Base-by-base conservation (phyloP, 2,888 invertebrate genomes). In the Dicranocentrus wangi region DNA sequence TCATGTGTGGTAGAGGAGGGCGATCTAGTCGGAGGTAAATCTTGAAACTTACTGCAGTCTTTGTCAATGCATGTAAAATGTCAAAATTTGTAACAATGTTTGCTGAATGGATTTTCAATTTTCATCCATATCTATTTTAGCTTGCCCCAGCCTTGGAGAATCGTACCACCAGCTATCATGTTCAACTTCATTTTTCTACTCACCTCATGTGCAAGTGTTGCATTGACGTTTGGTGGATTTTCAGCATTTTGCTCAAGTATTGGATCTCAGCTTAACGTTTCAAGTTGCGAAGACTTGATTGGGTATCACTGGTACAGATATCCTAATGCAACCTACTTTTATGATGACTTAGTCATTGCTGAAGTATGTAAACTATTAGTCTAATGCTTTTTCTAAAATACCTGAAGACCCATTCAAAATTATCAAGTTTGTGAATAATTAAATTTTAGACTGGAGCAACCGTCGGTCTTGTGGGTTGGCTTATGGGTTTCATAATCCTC, bases 141-240 rank as follows among this genome's bases (percentile, higher is more conserved):
- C 60, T 79, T 86, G n/a, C 85, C 85, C 10, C 86, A 86, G 72
- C 84, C 86, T 13, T 86, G 86, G 86, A 82, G 86, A 73, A 86
- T 86, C 15, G 85, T 86, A 10, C 85, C 85, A 71, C 86, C 85
- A 63, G 86, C 86, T 2, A 82, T 86, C 58, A 72, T 86, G 53
- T 85, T 86, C 79, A 86, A 83, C 51, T 77, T 85, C 32, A 82
- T 86, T 10, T 86, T 86, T 39, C 69, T 86, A 15, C 68, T 85
- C 23, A 72, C 85, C 2, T 84, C 85, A 15, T 82, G 82, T 75
- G 84, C 85, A 55, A 84, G 81, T 47, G 83, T 85, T 17, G 85
- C 81, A 23, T 51, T 85, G 43, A 85, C 85, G 17, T 84, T 84
- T 69, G 85, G 83, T 13, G 86, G 86, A 17, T 85, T 86, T 70